phyloP scores from a whole-genome alignment of 2,888 invertebrate genomes.

The Gymnosoma rotundatum region DNA sequence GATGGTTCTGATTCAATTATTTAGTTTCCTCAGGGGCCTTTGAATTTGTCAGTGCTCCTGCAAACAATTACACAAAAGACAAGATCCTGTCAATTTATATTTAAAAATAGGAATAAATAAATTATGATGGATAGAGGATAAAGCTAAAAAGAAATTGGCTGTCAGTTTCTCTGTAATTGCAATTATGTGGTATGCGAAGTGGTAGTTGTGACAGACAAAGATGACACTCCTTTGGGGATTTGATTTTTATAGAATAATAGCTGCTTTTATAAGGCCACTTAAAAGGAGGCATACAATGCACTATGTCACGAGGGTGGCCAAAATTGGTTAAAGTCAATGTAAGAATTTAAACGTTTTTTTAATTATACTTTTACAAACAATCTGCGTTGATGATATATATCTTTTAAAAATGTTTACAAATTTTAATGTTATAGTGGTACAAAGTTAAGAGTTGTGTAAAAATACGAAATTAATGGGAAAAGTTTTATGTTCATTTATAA shows the following conservation, averaged over 20 bases:
- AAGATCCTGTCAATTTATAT: slow-evolving; percentile 37
- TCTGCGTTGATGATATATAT: no score
- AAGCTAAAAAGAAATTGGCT: slow-evolving; percentile 2
- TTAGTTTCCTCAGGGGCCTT: slow-evolving; percentile 45
- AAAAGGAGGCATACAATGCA: no score
- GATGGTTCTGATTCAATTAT: slow-evolving; percentile 51
- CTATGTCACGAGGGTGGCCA: no score
- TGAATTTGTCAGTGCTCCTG: slow-evolving; percentile 37
- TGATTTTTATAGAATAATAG: slow-evolving; percentile 45
- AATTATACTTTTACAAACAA: no score
- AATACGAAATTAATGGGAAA: no score
- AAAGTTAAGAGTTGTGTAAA: no score
- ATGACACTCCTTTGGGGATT: slow-evolving; percentile 29
- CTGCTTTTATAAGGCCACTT: slow-evolving; percentile 42
- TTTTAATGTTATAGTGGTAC: no score
- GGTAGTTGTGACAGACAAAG: slow-evolving; percentile 6
- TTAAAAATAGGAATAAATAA: slow-evolving; percentile 7
- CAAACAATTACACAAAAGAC: slow-evolving; percentile 9
- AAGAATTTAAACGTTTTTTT: no score
- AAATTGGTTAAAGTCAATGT: no score
- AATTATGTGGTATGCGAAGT: neutral
- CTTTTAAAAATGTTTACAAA: no score
- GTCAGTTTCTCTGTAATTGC: neutral
- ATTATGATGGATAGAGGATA: slow-evolving; percentile 38
- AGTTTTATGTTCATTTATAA: no score